These are phyloP conservation scores for Eremobia ochroleuca DNA, from an alignment of 2,888 invertebrate species.

Conservation along the genomic window DNA sequence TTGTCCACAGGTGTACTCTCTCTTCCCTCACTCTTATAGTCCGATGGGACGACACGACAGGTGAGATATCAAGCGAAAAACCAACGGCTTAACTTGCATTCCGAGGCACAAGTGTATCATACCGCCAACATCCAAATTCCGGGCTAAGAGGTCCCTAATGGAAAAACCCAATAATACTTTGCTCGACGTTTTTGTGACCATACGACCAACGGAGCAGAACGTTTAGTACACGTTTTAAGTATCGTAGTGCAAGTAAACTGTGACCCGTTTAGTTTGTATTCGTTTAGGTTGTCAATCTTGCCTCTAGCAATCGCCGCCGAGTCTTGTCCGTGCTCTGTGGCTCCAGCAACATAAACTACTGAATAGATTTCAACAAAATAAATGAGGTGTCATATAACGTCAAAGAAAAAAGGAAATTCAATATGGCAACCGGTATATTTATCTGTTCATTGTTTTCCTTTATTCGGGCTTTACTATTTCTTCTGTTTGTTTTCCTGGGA, in stretches of 20 bases:
- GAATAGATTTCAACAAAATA: conserved; percentile 21
- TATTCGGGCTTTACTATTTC: background rate
- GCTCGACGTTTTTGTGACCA: background rate
- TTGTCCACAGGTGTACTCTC: background rate
- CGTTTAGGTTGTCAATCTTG: background rate
- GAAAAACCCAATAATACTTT: background rate
- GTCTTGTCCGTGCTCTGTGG: background rate
- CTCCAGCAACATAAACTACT: background rate
- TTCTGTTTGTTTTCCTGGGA: background rate
- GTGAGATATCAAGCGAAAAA: background rate
- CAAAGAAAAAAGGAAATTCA: conserved; percentile 40
- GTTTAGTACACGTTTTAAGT: background rate
- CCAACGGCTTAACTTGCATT: too few relatives aligned
- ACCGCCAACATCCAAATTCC: too few relatives aligned
- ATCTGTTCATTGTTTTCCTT: conserved; percentile 6
- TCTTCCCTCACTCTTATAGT: background rate
- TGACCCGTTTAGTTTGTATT: background rate
- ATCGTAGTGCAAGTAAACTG: background rate
- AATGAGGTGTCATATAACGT: conserved; percentile 24
- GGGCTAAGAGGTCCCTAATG: too few relatives aligned
- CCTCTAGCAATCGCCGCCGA: background rate
- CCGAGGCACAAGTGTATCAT: too few relatives aligned
- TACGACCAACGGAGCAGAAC: too few relatives aligned
- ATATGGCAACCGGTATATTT: conserved; percentile 14
- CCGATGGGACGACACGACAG: background rate